Evolutionary conservation across 2,113 vertebrate genomes (phyloP), one percentile per base, ranked within the genome.

Genomic region (Ophthalmolycus amberensis): DNA sequence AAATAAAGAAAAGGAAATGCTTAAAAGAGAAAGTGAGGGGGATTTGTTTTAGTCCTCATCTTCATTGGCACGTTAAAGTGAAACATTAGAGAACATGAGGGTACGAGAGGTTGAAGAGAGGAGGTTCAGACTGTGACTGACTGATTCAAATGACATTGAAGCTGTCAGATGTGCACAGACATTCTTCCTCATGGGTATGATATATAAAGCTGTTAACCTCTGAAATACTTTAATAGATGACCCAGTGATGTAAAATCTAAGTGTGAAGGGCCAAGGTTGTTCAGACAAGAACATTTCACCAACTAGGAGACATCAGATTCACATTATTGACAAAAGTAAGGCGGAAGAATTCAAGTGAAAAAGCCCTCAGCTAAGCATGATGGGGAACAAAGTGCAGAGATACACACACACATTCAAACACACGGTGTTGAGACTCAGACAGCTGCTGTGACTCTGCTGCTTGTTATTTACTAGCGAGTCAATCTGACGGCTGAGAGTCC

Each of bases 51-150:
- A 56, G 52, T 27, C 25, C 10, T 29, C 15, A 48, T 64, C 38
- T 29, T 73, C 40, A 54, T 69, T 38, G 29, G 27, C 20, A 11
- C 32, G 22, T 54, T 60, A 6, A 62, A 14, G 38, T 29, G 0
- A 75, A 63, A 58, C 38, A 50, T 62, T 48, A 48, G 65, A 42
- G n/a, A 75, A 32, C 7, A 34, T 67, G 25, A 58, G 25, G 48
- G 34, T 25, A 22, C 0, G 29, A 32, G 14, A 59, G 27, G 44
- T 78, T 52, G 67, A 67, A 72, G 54, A 68, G 27, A 14, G 3
- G 11, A 69, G 27, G 1, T 29, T 76, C 48, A 29, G 0, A 54
- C 46, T 65, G 71, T 34, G 44, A 20, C 73, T 54, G 60, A 54
- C 44, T 63, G 11, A 63, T 40, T 76, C 15, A 40, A 56, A 76